Evolutionary conservation across 2,113 vertebrate species (phyloP).

Genomic region (Pantherophis guttatus): DNA sequence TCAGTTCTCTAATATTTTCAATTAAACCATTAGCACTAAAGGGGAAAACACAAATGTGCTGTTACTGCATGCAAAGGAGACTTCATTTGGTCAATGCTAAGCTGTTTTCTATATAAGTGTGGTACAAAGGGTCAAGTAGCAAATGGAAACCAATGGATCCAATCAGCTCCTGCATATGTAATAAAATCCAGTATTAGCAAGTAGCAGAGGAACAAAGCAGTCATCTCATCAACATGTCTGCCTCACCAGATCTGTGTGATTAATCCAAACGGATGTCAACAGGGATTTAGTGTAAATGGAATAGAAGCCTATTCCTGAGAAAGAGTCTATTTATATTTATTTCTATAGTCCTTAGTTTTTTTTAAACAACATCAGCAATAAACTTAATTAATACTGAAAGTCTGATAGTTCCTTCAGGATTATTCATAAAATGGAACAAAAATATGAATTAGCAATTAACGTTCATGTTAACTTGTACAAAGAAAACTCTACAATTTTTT

Average conservation of each 20-base stretch:
- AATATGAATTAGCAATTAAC: background rate
- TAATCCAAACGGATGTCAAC: background rate
- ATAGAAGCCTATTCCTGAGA: background rate
- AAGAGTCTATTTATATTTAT: background rate
- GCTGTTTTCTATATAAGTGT: background rate
- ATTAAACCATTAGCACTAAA: slow-evolving; percentile 17
- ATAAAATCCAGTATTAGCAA: background rate
- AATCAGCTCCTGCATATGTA: background rate
- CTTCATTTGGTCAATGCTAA: background rate
- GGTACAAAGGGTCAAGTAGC: background rate
- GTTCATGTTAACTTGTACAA: background rate
- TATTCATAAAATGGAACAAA: background rate
- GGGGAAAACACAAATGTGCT: background rate
- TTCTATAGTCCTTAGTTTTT: background rate
- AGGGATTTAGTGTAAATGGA: background rate
- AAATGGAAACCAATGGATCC: slow-evolving; percentile 5
- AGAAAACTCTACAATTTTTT: background rate
- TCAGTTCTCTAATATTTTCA: slow-evolving; percentile 19
- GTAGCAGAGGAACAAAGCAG: background rate
- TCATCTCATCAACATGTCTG: background rate
- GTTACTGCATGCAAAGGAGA: background rate
- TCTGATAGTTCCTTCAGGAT: background rate
- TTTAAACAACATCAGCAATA: background rate
- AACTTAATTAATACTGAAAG: background rate
- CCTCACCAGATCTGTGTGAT: background rate